Conservation (phyloP, 2,113 vertebrate species). For the Montifringilla adamsi region DNA sequence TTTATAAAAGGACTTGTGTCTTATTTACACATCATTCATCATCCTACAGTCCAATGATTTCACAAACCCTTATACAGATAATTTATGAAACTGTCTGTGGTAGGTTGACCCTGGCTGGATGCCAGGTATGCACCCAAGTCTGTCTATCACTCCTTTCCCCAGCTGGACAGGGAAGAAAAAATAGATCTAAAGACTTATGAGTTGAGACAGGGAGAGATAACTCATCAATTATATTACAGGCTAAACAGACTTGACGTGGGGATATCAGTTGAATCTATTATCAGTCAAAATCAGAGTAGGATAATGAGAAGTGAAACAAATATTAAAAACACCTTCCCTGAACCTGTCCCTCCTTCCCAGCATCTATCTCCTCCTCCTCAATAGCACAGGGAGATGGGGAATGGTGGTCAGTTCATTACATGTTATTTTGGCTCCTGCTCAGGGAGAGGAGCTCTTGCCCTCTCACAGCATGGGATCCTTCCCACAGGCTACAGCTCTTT, state of each 20-base stretch:
- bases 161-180: not conserved
- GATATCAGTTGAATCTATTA: not conserved
- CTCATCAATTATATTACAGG: not conserved
- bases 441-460: not conserved
- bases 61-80: not conserved
- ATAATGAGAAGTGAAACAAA: not conserved
- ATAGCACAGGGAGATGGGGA: not conserved
- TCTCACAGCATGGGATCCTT: not conserved
- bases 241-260: not conserved
- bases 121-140: not conserved
- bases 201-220: not conserved
- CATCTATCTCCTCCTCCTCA: accelerated
- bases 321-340: not conserved
- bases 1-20: not conserved
- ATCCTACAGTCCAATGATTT: not conserved
- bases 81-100: not conserved
- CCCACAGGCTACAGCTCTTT: not conserved
- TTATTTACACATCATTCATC: not conserved
- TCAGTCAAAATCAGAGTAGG: not conserved
- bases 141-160: not conserved
- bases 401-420: not conserved
- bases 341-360: not conserved
- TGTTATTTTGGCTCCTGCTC: not conserved
- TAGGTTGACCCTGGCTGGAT: not conserved
- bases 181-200: not conserved